A percentile compares a stretch with the other conserved stretches of the same genome.
Evolutionary conservation across 2,888 invertebrate species (phyloP).

Genomic region (Lapara coniferarum): DNA sequence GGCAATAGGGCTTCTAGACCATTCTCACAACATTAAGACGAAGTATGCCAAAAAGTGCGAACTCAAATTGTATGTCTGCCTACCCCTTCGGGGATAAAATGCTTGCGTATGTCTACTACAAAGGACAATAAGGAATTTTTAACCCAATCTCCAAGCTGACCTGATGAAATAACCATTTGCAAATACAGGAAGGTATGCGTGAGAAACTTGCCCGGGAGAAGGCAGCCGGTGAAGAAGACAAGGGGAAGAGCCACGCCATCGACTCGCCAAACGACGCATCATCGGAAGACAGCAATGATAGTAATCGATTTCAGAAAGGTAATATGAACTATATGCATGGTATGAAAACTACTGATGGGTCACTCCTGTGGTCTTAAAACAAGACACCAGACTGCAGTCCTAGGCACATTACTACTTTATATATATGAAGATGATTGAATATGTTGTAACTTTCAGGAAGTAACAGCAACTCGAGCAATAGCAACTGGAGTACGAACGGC

Average conservation of each 20-base stretch:
- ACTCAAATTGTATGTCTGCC: too few species aligned
- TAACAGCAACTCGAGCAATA: constrained; percentile 72
- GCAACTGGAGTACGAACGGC: constrained; percentile 63
- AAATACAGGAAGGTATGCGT: constrained; percentile 92
- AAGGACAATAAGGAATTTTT: too few species aligned
- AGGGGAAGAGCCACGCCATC: constrained; percentile 67
- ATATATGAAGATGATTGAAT: background rate
- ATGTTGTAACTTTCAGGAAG: constrained; percentile 53
- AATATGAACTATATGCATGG: constrained; percentile 32
- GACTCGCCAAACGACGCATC: constrained; percentile 97
- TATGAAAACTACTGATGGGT: background rate
- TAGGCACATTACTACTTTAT: too few species aligned
- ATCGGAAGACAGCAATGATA: constrained; percentile 97
- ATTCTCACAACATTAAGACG: too few species aligned
- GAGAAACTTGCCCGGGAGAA: constrained; percentile 90
- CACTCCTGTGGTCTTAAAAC: too few species aligned
- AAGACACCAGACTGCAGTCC: too few species aligned
- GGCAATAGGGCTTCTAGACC: background rate
- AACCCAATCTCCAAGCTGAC: too few species aligned
- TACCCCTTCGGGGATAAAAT: too few species aligned
- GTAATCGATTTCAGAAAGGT: constrained; percentile 90
- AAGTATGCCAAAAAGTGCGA: too few species aligned
- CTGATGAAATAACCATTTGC: background rate
- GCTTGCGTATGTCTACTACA: too few species aligned
- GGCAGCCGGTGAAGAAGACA: constrained; percentile 80